Evolutionary conservation across 2,113 vertebrate genomes (phyloP), one percentile per base, ranked within the genome.

Genomic region (Galeopterus variegatus): DNA sequence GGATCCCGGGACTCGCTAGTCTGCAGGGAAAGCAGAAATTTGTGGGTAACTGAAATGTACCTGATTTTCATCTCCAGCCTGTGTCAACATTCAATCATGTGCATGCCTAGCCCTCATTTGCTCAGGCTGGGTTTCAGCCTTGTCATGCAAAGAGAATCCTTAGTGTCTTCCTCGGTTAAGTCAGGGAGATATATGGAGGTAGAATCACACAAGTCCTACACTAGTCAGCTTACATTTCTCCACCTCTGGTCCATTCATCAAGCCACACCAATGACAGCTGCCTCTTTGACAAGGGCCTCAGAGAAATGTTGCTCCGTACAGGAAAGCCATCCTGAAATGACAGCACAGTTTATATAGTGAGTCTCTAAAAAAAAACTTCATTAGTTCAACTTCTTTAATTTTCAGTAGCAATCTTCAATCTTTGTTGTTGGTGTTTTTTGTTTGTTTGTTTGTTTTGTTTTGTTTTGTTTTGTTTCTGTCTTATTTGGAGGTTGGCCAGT

Each of bases 141-240:
- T 70, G 4, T 18, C 10, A 56, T 11, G 0, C 6, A 17, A 41
- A 11, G 3, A 2, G 23, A 45, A 75, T 62, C n/a, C 3, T 56
- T 11, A 58, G 14, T 31, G n/a, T 62, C 11, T 91, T 69, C 6
- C 14, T 65, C 41, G 17, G 6, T 80, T 62, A 28, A 77, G 6
- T 69, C 33, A 83, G 69, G 28, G 24, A 36, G 60, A 77, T 72
- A 41, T 31, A 62, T 6, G 1, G 26, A 83, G 17, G 33, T n/a
- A 45, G 56, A 90, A 45, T 67, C 79, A 90, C 6, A 23, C 0
- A 91, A 36, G 50, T 9, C 8, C 18, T 79, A 64, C 75, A 24
- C 7, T 48, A 50, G 3, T 18, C 77, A 58, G 23, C 19, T 67
- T 45, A 45, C 7, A 48, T 69, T 62, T 73, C 3, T 23, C 8